These are phyloP conservation scores for Morpho achilles DNA, from an alignment of 2,888 invertebrate species.

Conservation along the genomic window DNA sequence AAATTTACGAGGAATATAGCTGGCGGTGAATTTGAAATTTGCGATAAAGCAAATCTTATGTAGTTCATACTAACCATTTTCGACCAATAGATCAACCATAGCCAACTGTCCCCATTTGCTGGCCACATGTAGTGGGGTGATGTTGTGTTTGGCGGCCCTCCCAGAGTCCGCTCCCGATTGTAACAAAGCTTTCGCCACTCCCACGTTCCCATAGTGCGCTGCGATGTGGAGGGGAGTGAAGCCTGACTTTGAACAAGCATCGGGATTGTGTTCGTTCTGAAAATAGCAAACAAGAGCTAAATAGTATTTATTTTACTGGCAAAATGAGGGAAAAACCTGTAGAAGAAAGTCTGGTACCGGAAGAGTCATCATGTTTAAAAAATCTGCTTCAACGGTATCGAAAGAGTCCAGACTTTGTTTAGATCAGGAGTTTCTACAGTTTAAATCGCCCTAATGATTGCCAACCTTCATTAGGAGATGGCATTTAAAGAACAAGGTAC, in stretches of 20 bases:
- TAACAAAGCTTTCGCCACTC: constrained; percentile 92
- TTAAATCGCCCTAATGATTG: too few species aligned
- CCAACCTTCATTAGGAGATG: too few species aligned
- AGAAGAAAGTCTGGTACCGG: too few species aligned
- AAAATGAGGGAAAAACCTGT: too few species aligned
- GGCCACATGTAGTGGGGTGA: constrained; percentile 98
- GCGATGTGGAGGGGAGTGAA: constrained; percentile 99
- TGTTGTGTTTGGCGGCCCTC: constrained; percentile 97
- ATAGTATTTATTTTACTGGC: too few species aligned
- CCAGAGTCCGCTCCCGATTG: constrained; percentile 97
- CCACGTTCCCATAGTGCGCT: constrained; percentile 98
- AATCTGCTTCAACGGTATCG: too few species aligned
- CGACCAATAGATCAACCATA: constrained; percentile 93
- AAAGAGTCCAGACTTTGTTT: too few species aligned
- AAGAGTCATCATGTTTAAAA: too few species aligned
- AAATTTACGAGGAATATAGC: neutral
- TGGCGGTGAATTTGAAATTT: too few species aligned
- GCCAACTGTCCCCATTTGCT: constrained; percentile 99
- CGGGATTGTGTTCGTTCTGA: constrained; percentile 96
- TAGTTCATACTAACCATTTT: constrained; percentile 74
- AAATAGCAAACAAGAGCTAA: constrained; percentile 2
- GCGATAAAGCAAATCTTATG: too few species aligned
- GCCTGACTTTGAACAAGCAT: constrained; percentile 97
- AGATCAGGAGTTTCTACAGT: too few species aligned
- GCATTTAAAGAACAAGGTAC: too few species aligned